Evolutionary conservation across 1,140 invertebrate genomes (phyloP).

Genomic region (Eriocheir sinensis): DNA sequence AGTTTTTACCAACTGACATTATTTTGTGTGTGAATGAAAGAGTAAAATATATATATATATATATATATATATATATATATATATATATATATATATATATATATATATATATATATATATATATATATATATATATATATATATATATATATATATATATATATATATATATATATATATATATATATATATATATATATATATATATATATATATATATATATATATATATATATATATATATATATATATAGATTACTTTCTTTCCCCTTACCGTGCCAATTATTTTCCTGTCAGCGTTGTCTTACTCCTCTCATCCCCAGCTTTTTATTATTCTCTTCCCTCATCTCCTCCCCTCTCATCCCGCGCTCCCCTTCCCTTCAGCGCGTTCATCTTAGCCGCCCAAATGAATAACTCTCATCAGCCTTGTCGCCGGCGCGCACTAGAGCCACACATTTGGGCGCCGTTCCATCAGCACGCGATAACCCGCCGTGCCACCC

Average conservation of each 20-base stretch:
- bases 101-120: neutral
- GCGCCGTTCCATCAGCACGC: neutral
- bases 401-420: constrained; percentile 1
- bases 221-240: neutral
- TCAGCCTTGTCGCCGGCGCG: neutral
- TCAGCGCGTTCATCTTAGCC: neutral
- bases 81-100: too few species aligned
- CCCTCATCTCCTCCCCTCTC: neutral
- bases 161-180: neutral
- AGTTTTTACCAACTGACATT: too few species aligned
- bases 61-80: too few species aligned
- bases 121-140: neutral
- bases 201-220: neutral
- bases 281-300: constrained; percentile 12
- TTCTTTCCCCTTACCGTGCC: neutral
- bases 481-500: neutral
- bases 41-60: too few species aligned
- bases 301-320: neutral
- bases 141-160: neutral
- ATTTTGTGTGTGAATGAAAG: too few species aligned
- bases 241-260: neutral
- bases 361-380: too few species aligned
- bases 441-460: neutral
- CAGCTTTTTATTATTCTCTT: neutral
- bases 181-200: neutral